Conservation (phyloP, 2,113 vertebrate genomes). For the Brienomyrus brachyistius region DNA sequence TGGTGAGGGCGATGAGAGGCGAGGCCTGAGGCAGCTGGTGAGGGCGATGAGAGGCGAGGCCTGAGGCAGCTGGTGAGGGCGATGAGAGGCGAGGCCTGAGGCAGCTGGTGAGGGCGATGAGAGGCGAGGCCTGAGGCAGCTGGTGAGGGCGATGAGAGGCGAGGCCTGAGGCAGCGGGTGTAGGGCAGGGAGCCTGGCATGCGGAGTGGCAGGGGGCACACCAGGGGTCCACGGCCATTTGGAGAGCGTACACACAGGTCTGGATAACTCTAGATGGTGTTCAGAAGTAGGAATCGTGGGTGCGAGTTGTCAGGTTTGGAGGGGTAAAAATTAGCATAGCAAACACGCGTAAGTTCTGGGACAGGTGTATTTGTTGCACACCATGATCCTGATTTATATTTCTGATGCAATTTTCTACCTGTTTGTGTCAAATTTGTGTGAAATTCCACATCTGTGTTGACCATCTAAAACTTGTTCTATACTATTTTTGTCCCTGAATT, state of each 20-base stretch:
- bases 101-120: neutral
- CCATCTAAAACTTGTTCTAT: neutral
- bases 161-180: neutral
- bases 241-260: neutral
- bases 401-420: neutral
- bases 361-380: neutral
- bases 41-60: neutral
- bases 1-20: neutral
- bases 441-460: neutral
- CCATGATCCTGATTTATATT: neutral
- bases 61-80: neutral
- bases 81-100: neutral
- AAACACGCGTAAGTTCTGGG: neutral
- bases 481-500: slow-evolving; percentile 11
- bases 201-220: neutral
- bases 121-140: neutral
- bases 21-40: neutral
- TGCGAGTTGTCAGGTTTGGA: neutral
- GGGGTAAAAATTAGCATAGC: neutral
- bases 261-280: neutral
- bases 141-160: neutral
- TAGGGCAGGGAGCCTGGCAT: neutral
- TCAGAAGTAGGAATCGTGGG: neutral
- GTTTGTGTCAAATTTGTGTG: neutral
- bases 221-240: neutral